Percentiles rank a stretch among this genome's conserved stretches.
These are phyloP conservation scores for Ageneiosus marmoratus DNA, from an alignment of 2,113 vertebrate species.

Conservation along the genomic window DNA sequence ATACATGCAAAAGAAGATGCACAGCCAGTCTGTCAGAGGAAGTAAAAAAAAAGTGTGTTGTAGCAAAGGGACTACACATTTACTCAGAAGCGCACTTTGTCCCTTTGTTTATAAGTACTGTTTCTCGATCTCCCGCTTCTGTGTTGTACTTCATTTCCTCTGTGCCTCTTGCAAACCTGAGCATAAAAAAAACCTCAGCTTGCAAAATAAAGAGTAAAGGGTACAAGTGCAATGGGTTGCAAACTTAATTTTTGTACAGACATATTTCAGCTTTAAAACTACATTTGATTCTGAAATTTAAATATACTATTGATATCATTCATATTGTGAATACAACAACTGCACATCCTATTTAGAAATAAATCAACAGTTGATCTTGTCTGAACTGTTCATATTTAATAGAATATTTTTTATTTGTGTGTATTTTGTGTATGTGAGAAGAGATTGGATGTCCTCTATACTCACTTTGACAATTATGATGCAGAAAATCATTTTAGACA, in stretches of 20 bases:
- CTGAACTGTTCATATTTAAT: neutral
- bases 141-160: no score
- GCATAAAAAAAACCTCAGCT: neutral
- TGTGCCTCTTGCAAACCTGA: conserved; percentile 4
- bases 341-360: neutral
- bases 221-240: neutral
- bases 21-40: neutral
- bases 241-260: neutral
- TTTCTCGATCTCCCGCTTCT: neutral
- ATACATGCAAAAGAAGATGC: neutral
- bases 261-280: neutral
- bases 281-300: neutral
- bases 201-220: neutral
- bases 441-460: neutral
- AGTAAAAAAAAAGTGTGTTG: no score
- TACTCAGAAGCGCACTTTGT: neutral
- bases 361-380: neutral
- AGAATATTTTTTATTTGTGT: neutral
- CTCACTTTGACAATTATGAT: conserved; percentile 29
- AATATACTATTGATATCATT: neutral
- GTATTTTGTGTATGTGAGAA: neutral
- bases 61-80: neutral
- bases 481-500: conserved; percentile 38
- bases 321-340: neutral
- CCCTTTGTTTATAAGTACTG: neutral